Base-by-base conservation (phyloP, 2,888 invertebrate species). In the Drosophila demipolita region DNA sequence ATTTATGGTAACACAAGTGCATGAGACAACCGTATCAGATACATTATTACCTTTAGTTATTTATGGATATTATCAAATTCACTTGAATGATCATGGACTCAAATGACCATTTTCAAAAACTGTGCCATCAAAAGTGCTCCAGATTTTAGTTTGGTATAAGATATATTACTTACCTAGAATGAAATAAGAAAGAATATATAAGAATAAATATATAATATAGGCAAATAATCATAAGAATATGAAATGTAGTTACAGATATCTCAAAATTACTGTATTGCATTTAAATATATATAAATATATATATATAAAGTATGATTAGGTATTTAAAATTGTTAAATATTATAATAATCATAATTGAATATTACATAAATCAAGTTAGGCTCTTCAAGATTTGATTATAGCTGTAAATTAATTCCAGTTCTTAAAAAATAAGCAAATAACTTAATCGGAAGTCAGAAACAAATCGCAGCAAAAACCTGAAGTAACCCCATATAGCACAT, bases 141-240 rank as follows among this genome's bases (percentile, higher is more conserved):
- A 77, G 59, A 45, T 55, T 48, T 38, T 15, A 40, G 11, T 20
- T 12, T 1, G 4, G 9, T n/a, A 23, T 17, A 3, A 55, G 7
- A 11, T 32, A 48, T 23, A 55, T 54, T 32, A 84, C 83, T 84
- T 83, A 83, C 85, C 85, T 83, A 70, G 40, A 83, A 84, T 20
- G 54, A 73, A 49, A 77, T 11, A 50, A 57, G 33, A 67, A 20
- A n/a, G 36, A 20, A 68, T 35, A 54, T 12, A 45, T 4, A 5
- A 29, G 29, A 29, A 29, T 29, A 29, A 6, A 29, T 29, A 29
- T 29, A 29, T 29, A 29, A 29, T 29, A 15, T 42, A 26, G 29
- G 4, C 9, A 50, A 38, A 12, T 29, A 15, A 45, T 36, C 4
- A 20, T 35, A 20, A 17, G 15, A 26, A 12, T 23, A 1, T 0